Evolutionary conservation across 2,888 invertebrate species (phyloP).

Genomic region (Lycocerus yunnanus): DNA sequence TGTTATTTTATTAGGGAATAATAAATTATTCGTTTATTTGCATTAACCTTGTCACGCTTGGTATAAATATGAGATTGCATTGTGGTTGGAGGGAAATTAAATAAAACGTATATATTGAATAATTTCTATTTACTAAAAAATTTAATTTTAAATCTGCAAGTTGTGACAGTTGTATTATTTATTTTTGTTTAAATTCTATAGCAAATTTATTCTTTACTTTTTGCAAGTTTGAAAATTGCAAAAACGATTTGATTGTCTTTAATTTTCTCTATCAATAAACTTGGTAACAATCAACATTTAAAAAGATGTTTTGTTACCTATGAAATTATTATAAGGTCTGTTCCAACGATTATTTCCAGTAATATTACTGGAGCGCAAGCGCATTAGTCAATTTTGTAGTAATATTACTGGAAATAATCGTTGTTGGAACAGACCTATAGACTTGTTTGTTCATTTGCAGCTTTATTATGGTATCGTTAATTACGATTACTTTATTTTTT

Average conservation of each 20-base stretch:
- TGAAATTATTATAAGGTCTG: background rate
- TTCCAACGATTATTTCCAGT: no score
- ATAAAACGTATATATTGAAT: background rate
- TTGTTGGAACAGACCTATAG: no score
- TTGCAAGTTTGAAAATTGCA: background rate
- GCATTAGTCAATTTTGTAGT: no score
- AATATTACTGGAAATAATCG: no score
- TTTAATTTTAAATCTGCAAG: background rate
- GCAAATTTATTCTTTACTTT: background rate
- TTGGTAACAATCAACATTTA: background rate
- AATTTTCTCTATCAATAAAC: background rate
- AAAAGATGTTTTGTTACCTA: background rate
- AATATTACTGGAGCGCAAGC: no score
- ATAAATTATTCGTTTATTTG: background rate
- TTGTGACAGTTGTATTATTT: background rate
- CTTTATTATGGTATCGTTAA: background rate
- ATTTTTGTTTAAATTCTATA: background rate
- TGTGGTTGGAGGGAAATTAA: background rate
- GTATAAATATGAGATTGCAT: background rate
- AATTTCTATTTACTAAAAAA: constrained; percentile 6
- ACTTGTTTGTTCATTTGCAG: background rate
- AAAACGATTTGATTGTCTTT: background rate
- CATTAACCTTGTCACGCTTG: background rate
- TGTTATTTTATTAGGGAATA: background rate
- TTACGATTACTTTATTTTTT: background rate